Conservation (phyloP, 2,888 invertebrate species). For the Drosophila mimica region DNA sequence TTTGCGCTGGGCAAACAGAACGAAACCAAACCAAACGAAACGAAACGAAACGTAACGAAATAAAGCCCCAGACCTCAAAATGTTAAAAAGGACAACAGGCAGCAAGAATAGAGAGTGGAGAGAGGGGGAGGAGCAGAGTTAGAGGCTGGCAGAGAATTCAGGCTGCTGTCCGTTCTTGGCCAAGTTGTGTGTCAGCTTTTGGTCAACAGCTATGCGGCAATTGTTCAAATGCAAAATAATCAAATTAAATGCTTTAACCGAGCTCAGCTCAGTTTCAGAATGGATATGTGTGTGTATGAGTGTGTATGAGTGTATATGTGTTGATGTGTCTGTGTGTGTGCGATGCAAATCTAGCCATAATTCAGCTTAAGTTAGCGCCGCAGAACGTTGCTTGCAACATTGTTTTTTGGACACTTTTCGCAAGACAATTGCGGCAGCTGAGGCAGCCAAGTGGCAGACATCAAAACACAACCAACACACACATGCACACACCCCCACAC, state of each 20-base stretch:
- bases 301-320: background rate
- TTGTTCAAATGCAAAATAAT: conserved; percentile 63
- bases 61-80: conserved; percentile 76
- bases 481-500: conserved; percentile 51
- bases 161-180: conserved; percentile 43
- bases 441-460: conserved; percentile 76
- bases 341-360: conserved; percentile 46
- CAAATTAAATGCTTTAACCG: conserved; percentile 67
- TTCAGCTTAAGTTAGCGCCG: conserved; percentile 43
- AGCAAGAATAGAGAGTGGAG: background rate
- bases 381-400: conserved; percentile 21
- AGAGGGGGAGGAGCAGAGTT: background rate
- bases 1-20: conserved; percentile 69
- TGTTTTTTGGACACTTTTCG: conserved; percentile 36
- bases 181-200: conserved; percentile 61
- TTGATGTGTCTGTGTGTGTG: background rate
- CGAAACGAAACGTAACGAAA: conserved; percentile 77
- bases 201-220: conserved; percentile 51
- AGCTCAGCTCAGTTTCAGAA: background rate
- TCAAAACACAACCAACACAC: conserved; percentile 62
- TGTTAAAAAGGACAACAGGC: conserved; percentile 72
- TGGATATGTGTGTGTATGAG: conserved; percentile 4
- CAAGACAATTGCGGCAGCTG: conserved; percentile 32
- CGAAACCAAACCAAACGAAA: conserved; percentile 66
- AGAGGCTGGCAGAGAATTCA: conserved; percentile 13